Base-by-base conservation (phyloP, 1,140 invertebrate species). In the Phymastichus coffea region DNA sequence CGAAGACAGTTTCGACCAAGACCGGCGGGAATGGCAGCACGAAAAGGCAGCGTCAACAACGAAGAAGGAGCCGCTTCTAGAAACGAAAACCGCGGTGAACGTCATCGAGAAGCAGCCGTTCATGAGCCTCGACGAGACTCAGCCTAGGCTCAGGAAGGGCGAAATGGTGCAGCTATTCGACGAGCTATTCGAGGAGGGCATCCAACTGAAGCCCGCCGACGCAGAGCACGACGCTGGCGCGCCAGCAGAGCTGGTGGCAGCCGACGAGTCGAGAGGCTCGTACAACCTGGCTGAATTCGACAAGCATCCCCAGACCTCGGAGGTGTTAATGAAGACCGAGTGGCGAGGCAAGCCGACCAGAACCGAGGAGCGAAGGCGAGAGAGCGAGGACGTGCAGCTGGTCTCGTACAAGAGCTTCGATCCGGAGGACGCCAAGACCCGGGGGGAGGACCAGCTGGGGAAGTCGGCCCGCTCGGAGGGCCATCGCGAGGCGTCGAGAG, bases 31-130 rank as follows among this genome's bases (percentile, higher is more conserved):
- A 12, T 17, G 17, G 10, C 38, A 17, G 17, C 12, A 17, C 14
- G 14, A 14, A 8, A 17, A 40, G 2, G 17, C n/a, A 33, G 38
- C 33, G 17, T n/a, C 41, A 48, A 23, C 17, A 19, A n/a, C n/a
- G n/a, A n/a, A n/a, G n/a, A n/a, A n/a, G n/a, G 33, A 56, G n/a
- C 6, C 49, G 9, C 46, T 38, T 14, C 23, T 55, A 4, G 52
- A 61, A 46, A 62, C 47, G 1, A 62, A 57, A 35, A 40, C 54
- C 4, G 54, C 60, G 2, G 48, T 57, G 1, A 62, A 62, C 35
- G 60, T 63, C 3, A 58, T 63, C 14, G 55, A 40, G 30, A 22
- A 43, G 4, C 48, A 63, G 12, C 14, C 35, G 26, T 63, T 63
- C 19, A 40, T 49, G n/a, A 53, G 25, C 15, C n/a, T 57, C 0